Percentiles rank a stretch among this genome's conserved stretches.
Conservation (phyloP, 2,797 vertebrate species). For the Nyctibius grandis region DNA sequence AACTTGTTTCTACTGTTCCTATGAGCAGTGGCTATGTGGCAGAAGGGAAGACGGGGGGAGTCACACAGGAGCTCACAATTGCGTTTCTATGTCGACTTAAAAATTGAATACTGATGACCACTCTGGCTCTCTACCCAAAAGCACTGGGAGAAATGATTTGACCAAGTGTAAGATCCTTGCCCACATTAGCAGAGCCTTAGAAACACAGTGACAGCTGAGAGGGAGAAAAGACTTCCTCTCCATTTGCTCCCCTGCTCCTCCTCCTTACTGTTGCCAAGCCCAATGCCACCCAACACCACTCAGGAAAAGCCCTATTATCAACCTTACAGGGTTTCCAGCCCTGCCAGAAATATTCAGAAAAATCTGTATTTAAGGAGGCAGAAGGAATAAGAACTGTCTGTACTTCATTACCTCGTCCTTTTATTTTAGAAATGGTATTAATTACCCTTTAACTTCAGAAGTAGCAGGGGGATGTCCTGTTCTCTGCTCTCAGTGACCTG, state of each 20-base stretch:
- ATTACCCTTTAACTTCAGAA: slow-evolving; percentile 79
- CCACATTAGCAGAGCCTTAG: background rate
- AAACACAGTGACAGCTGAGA: background rate
- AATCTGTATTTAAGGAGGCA: background rate
- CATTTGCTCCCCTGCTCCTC: background rate
- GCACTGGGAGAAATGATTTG: background rate
- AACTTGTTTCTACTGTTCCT: background rate
- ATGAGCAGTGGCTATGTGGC: background rate
- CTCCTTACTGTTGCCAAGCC: background rate
- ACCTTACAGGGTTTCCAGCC: background rate
- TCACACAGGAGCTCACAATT: background rate
- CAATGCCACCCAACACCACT: background rate
- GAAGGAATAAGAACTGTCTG: background rate
- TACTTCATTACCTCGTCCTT: background rate
- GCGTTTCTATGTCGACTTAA: background rate
- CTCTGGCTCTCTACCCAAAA: background rate
- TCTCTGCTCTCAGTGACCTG: slow-evolving; percentile 72
- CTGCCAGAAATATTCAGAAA: background rate
- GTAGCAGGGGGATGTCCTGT: slow-evolving; percentile 69
- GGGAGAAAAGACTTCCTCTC: background rate
- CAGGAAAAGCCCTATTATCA: background rate
- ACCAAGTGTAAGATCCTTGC: background rate
- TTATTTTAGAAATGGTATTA: background rate
- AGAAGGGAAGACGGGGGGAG: background rate
- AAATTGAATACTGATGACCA: background rate